phyloP scores from a whole-genome alignment of 2,797 vertebrate species.

The Melanotaenia pygmaea region DNA sequence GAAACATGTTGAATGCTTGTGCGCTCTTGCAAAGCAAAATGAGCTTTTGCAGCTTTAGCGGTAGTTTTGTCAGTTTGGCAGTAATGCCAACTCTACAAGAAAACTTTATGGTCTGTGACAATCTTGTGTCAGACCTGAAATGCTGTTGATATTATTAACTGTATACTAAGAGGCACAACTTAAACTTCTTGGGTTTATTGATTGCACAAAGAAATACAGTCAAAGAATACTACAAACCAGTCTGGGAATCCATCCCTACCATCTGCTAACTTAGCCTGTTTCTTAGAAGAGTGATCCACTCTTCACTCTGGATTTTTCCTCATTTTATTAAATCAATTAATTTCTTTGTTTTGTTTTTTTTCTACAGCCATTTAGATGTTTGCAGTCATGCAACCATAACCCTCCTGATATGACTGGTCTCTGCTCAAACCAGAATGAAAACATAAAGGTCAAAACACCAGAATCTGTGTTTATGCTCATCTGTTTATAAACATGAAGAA shows the following conservation, averaged over 20 bases:
- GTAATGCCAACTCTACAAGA: background rate
- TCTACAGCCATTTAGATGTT: background rate
- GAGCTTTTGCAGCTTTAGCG: background rate
- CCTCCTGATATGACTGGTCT: background rate
- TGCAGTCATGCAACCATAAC: background rate
- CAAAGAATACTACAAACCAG: background rate
- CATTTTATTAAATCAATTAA: background rate
- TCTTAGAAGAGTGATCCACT: no score
- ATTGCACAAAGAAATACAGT: no score
- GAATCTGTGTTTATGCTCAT: no score
- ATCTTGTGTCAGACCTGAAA: background rate
- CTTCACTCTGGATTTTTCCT: background rate
- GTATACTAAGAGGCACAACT: background rate
- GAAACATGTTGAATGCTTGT: conserved; percentile 20
- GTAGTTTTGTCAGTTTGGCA: conserved; percentile 10
- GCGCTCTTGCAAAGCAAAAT: background rate
- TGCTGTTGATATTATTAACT: background rate
- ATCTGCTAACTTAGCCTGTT: background rate
- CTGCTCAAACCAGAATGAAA: background rate
- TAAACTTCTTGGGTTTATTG: background rate
- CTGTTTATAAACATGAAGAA: no score
- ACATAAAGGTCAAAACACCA: background rate
- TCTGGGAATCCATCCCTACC: background rate
- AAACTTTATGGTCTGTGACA: background rate
- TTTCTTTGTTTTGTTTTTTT: no score